Conservation (phyloP, 2,113 vertebrate genomes). For the Anseranas semipalmata region DNA sequence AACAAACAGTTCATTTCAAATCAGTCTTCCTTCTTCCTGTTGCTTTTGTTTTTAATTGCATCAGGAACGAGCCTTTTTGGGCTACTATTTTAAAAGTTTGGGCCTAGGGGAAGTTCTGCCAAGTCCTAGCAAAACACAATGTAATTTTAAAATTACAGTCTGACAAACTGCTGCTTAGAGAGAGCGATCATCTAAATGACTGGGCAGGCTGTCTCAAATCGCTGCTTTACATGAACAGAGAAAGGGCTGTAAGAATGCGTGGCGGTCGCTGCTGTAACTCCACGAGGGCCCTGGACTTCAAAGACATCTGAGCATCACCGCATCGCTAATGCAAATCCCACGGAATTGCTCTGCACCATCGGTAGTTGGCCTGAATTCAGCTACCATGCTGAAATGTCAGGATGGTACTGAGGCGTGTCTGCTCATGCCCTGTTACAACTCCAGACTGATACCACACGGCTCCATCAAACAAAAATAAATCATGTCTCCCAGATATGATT, state of each 20-base stretch:
- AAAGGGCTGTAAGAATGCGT: accelerated
- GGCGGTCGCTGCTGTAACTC: neutral
- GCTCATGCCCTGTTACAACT: neutral
- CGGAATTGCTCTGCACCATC: neutral
- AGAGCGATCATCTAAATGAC: constrained; percentile 1
- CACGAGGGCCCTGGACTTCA: accelerated
- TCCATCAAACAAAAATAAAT: neutral
- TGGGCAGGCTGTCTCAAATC: neutral
- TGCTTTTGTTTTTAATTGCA: constrained; percentile 16
- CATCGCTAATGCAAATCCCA: neutral
- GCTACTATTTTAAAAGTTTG: constrained; percentile 30
- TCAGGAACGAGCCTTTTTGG: neutral
- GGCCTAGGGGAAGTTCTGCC: constrained; percentile 21
- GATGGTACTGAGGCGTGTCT: neutral
- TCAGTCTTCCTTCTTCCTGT: constrained; percentile 2
- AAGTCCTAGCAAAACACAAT: constrained; percentile 39
- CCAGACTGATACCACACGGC: neutral
- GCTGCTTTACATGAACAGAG: neutral
- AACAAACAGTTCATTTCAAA: constrained; percentile 19
- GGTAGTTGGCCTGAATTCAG: neutral
- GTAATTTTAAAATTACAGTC: constrained; percentile 59
- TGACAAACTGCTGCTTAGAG: constrained; percentile 35
- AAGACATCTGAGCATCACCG: neutral
- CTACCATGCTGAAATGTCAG: neutral
- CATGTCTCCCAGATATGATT: neutral